Conservation (phyloP, 2,797 vertebrate species). For the Eulemur mongoz region DNA sequence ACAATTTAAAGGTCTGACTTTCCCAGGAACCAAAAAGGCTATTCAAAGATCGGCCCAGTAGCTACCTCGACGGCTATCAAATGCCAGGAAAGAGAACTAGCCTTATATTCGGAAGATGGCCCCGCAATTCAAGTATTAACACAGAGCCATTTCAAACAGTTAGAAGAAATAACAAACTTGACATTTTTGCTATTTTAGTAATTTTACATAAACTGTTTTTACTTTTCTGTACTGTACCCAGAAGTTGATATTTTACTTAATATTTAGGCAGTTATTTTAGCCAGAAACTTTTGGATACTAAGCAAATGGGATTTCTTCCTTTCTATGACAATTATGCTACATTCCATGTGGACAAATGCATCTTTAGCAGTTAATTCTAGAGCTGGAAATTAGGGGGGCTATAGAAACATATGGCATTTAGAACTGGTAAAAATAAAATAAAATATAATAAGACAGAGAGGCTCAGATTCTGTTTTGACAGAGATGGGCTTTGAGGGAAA, state of each 20-base stretch:
- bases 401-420: neutral
- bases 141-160: neutral
- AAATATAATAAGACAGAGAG: neutral
- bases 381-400: neutral
- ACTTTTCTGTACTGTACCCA: neutral
- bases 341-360: neutral
- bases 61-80: neutral
- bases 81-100: neutral
- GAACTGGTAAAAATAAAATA: neutral
- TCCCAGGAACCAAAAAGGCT: neutral
- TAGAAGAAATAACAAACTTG: neutral
- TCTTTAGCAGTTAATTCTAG: conserved; percentile 4
- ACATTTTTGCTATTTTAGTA: neutral
- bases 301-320: conserved; percentile 33
- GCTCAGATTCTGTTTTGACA: neutral
- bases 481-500: neutral
- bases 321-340: neutral
- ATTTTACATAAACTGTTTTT: conserved; percentile 16
- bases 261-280: conserved; percentile 19
- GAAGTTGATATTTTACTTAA: conserved; percentile 7
- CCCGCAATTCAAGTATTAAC: neutral
- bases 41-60: neutral
- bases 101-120: neutral
- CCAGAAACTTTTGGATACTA: neutral
- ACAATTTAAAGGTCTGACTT: neutral